Evolutionary conservation across 2,113 vertebrate genomes (phyloP).

Genomic region (Albula goreensis): DNA sequence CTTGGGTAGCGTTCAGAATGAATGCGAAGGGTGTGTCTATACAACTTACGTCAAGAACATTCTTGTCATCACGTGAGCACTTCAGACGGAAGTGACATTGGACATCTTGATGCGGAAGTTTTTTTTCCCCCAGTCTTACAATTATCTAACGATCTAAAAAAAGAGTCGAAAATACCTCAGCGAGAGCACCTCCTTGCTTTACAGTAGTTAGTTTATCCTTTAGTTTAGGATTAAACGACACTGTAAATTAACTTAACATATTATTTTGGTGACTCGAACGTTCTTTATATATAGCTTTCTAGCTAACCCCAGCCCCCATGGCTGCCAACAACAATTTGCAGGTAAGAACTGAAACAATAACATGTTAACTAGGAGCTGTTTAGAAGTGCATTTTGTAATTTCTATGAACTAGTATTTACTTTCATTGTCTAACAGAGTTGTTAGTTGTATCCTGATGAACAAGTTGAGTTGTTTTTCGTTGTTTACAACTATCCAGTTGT

Average conservation of each 20-base stretch:
- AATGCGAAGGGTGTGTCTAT: conserved; percentile 38
- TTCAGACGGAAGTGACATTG: conserved; percentile 55
- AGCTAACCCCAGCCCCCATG: conserved; percentile 60
- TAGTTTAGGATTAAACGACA: background rate
- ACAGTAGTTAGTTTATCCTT: background rate
- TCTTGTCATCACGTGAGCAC: conserved; percentile 48
- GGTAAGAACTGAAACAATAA: conserved; percentile 62
- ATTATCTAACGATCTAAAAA: conserved; percentile 43
- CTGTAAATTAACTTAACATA: conserved; percentile 13
- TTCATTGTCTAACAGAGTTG: too few relatives aligned
- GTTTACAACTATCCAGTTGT: background rate
- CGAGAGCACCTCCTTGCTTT: background rate
- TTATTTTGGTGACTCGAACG: conserved; percentile 25
- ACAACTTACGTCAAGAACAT: conserved; percentile 56
- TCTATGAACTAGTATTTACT: background rate
- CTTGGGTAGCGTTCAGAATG: background rate
- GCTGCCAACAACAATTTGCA: conserved; percentile 76
- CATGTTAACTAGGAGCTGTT: background rate
- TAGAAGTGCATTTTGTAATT: background rate
- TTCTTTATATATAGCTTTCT: conserved; percentile 22
- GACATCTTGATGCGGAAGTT: conserved; percentile 73
- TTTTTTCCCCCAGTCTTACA: conserved; percentile 29
- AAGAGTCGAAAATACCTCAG: background rate
- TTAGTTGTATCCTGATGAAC: too few relatives aligned
- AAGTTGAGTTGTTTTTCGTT: background rate